A percentile compares a stretch with the other conserved stretches of the same genome.
phyloP scores from a whole-genome alignment of 2,797 vertebrate species.

The Adelosebastes latens region DNA sequence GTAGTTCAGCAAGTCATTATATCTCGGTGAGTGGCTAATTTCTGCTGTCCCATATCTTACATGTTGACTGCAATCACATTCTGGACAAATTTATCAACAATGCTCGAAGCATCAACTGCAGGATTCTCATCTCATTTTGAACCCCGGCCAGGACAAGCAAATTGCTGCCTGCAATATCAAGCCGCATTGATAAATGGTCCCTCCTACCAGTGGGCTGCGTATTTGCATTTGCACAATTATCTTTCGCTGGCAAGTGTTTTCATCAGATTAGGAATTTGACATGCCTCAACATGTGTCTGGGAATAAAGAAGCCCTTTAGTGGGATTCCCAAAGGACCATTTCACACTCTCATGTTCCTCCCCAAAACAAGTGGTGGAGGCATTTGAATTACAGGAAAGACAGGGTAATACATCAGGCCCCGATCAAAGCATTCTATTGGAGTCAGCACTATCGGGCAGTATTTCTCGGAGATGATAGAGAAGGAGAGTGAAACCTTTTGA shows the following conservation, averaged over 20 bases:
- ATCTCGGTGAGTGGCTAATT: conserved; percentile 44
- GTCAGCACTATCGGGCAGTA: conserved; percentile 81
- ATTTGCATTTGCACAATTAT: conserved; percentile 69
- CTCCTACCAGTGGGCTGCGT: conserved; percentile 21
- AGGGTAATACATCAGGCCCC: conserved; percentile 80
- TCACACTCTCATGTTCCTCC: conserved; percentile 58
- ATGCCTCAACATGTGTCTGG: conserved; percentile 54
- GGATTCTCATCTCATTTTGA: conserved; percentile 66
- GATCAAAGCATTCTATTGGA: conserved; percentile 77
- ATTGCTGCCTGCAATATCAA: conserved; percentile 51
- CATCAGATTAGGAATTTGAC: conserved; percentile 51
- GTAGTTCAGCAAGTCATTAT: conserved; percentile 56
- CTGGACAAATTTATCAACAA: conserved; percentile 49
- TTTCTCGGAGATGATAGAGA: conserved; percentile 79
- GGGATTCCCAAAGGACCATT: conserved; percentile 61
- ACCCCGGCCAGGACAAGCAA: conserved; percentile 51
- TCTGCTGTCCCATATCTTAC: conserved; percentile 39
- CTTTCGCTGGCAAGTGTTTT: conserved; percentile 48
- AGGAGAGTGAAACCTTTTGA: conserved; percentile 81
- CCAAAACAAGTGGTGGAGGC: conserved; percentile 73
- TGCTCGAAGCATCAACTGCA: conserved; percentile 41
- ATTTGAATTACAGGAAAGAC: conserved; percentile 83
- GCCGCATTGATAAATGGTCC: conserved; percentile 54
- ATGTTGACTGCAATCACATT: conserved; percentile 43
- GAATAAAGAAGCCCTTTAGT: conserved; percentile 36